Evolutionary conservation across 2,113 vertebrate species (phyloP).

Genomic region (Calyptommatus sinebrachiatus): DNA sequence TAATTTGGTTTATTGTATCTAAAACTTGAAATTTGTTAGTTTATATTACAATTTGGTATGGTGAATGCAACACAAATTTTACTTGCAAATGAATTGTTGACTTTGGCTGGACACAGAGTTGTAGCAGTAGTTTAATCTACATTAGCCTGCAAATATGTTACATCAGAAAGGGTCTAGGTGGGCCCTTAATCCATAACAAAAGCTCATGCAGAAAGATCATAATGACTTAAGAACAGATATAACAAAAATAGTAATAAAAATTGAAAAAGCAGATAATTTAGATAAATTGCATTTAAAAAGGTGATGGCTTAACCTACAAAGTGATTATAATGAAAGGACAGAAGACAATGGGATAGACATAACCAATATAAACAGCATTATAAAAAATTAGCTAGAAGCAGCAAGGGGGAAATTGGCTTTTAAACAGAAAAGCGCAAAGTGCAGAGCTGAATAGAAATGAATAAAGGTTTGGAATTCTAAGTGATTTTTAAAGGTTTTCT

Average conservation of each 20-base stretch:
- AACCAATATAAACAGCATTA: slow-evolving; percentile 27
- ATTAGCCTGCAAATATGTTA: too few relatives aligned
- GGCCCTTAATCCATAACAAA: too few relatives aligned
- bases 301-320: slow-evolving; percentile 23
- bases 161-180: too few relatives aligned
- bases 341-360: neutral
- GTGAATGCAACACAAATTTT: too few relatives aligned
- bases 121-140: too few relatives aligned
- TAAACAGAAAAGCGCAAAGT: slow-evolving; percentile 17
- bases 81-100: too few relatives aligned
- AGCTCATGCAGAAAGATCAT: neutral
- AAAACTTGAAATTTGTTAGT: too few relatives aligned
- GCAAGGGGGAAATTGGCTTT: slow-evolving; percentile 35
- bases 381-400: slow-evolving; percentile 37
- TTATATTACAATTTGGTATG: too few relatives aligned
- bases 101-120: too few relatives aligned
- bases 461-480: slow-evolving; percentile 18
- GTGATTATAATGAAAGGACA: slow-evolving; percentile 23
- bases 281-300: slow-evolving; percentile 26
- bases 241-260: slow-evolving; percentile 20
- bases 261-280: neutral
- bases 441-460: slow-evolving; percentile 2
- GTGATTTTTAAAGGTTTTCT: slow-evolving; percentile 27
- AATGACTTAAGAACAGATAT: slow-evolving; percentile 2
- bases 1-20: too few relatives aligned